Evolutionary conservation across 1,140 invertebrate species (phyloP), one percentile per base, ranked within the genome.

Genomic region (Drosophila paulistorum): DNA sequence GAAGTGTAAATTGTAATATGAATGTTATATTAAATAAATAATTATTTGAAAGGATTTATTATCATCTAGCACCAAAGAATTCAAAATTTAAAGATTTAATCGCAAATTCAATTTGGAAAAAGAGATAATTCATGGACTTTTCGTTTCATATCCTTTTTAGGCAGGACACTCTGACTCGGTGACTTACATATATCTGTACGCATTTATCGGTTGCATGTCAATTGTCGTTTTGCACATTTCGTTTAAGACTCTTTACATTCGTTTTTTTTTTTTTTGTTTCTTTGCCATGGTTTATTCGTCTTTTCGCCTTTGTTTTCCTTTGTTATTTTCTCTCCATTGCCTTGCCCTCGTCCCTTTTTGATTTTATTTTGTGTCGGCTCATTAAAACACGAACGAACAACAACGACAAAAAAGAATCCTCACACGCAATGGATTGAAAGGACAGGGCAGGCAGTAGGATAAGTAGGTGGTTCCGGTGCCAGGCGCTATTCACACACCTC

Each of bases 211-310:
- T 84, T 83, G 81, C 81, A 83, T 84, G 81, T 80, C 77, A 80
- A 80, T 84, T 84, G 81, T 74, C 73, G 78, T 71, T 78, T 76
- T 63, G 68, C 69, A 57, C 65, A 67, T 68, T 71, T 77, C 67
- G 68, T 69, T 39, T 59, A n/a, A 20, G 30, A 59, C 57, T 11
- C 33, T 59, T 58, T 9, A n/a, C 26, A 20, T 20, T 10, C 14
- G 26, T 57, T 70, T 51, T 70, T n/a, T 51, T n/a, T n/a, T 39
- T 59, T 68, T 69, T 69, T 17, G 30, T 30, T 30, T 45, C 60
- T 68, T 57, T 3, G 1, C 17, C n/a, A 14, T 17, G 7, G 10
- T 33, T 6, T 35, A 20, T 67, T 39, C 26, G 26, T 33, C 51
- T 20, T 35, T 59, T 14, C 64, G 64, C 51, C 51, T 68, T 69